Base-by-base conservation (phyloP, 2,113 vertebrate species). In the Engystomops pustulosus region DNA sequence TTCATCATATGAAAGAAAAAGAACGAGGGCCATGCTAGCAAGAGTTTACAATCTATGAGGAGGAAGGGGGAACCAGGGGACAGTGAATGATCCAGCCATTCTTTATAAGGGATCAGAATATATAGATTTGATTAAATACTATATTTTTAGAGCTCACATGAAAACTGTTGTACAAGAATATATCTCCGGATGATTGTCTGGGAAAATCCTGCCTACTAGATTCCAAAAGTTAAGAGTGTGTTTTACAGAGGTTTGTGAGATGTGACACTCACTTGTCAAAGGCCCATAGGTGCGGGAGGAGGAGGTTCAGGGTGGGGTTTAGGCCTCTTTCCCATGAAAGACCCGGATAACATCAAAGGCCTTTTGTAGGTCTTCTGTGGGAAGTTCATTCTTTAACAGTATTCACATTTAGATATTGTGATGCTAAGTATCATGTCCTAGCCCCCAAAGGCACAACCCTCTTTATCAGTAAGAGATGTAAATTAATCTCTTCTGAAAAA, bases 241-340 rank as follows among this genome's bases (percentile, higher is more conserved):
- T 34, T 84, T 84, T 45, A 78, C 82, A 84, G 15, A 38, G 27
- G 32, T 11, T 51, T 84, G 82, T 78, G 47, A 84, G 82, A 78
- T 78, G 30, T 84, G 82, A 55, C 82, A 84, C 82, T 23, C 18
- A 4, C 14, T 10, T 84, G 82, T 18, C 23, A 78, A 27, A 47
- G 15, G 27, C 62, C 30, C 60, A 36, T 67, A 67, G 2, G 49
- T 55, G 58, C 34, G 51, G 74, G 30, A 23, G 34, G n/a, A 78
- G 74, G 74, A 55, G 60, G 82, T 34, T 4, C 11, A 32, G n/a
- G 58, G 14, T 36, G 67, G 45, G 27, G 25, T 34, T 44, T 17
- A 3, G 25, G 23, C 3, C 72, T 77, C 4, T 34, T 41, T 5
- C 30, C 41, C 70, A 78, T 84, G 60, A 84, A 84, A 84, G 82